Base-by-base conservation (phyloP, 1,140 invertebrate species). In the Pseudomyrmex concolor region DNA sequence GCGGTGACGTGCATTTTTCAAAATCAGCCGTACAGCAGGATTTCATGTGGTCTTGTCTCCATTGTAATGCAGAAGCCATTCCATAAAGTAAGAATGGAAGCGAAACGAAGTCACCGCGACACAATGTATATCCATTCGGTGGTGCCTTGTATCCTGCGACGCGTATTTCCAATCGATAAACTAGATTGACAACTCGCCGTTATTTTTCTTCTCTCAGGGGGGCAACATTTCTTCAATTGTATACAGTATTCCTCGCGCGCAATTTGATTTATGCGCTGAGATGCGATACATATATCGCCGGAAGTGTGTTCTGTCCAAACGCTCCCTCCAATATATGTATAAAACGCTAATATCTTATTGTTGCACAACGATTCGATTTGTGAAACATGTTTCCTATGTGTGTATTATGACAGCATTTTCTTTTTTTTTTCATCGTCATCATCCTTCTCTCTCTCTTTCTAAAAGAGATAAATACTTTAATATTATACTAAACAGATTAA, bases 1-100 rank as follows among this genome's bases (percentile, higher is more conserved):
- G 17, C 57, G 13, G 54, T 45, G 66, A 71, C 51, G 51, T 86
- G 74, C 60, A 86, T 78, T 87, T 87, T 87, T 86, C 73, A 73
- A 86, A 84, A 87, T 86, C 86, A 86, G 64, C 68, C 66, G 43
- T 15, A 22, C 54, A 43, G 62, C 22, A 68, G 50, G 54, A 81
- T 81, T 64, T 80, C 51, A 63, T 55, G 55, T 57, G 34, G 22
- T n/a, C 73, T 63, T 55, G 50, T 12, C 2, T n/a, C 51, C 67
- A 66, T 78, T 55, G 76, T 86, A 67, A 43, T 71, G 70, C 45
- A 66, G 84, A 71, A 85, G 80, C 77, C 51, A 85, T 54, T 82
- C 74, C 55, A 63, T 48, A 66, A 63, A 76, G 50, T 84, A 62
- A 64, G 66, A 84, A 77, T 50, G 60, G 45, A 74, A 15, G 71